phyloP scores from a whole-genome alignment of 2,113 vertebrate genomes.

The Chascanopsetta lugubris region DNA sequence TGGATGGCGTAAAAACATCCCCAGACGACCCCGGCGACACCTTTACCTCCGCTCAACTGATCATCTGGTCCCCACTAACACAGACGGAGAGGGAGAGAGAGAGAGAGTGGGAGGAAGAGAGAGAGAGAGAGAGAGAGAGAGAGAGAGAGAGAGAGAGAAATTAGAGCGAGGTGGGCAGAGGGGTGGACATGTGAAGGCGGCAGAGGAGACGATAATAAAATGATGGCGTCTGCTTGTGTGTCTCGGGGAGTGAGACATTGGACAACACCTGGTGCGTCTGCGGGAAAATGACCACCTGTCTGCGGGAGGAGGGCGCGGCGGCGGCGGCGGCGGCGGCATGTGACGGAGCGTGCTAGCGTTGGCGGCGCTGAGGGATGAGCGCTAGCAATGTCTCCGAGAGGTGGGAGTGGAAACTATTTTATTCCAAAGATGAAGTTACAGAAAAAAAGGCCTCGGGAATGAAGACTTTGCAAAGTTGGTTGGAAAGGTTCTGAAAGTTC shows the following conservation, averaged over 20 bases:
- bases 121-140: not conserved
- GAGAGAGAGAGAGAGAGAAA: constrained; percentile 19
- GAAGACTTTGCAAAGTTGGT: no score
- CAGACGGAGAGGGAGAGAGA: constrained; percentile 13
- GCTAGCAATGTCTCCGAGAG: not conserved
- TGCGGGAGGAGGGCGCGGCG: constrained; percentile 7
- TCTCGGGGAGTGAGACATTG: constrained; percentile 11
- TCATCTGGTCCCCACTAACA: constrained; percentile 24
- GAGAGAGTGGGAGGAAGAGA: not conserved
- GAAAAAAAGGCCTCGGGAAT: no score
- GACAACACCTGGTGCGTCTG: constrained; percentile 1
- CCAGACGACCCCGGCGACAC: constrained; percentile 25
- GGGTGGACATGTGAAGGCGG: constrained; percentile 16
- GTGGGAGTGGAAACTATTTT: not conserved
- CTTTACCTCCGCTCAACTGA: constrained; percentile 35
- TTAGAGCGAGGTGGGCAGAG: constrained; percentile 21
- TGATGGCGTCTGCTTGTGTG: constrained; percentile 28
- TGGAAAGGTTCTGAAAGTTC: no score
- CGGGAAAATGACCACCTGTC: constrained; percentile 38
- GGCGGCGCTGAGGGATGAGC: not conserved
- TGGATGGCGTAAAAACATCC: constrained; percentile 39
- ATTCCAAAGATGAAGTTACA: no score
- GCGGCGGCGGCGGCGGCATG: no score
- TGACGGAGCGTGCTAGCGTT: not conserved
- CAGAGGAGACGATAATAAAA: not conserved